Evolutionary conservation across 2,888 invertebrate genomes (phyloP).

Genomic region (Gasteruption jaculator): DNA sequence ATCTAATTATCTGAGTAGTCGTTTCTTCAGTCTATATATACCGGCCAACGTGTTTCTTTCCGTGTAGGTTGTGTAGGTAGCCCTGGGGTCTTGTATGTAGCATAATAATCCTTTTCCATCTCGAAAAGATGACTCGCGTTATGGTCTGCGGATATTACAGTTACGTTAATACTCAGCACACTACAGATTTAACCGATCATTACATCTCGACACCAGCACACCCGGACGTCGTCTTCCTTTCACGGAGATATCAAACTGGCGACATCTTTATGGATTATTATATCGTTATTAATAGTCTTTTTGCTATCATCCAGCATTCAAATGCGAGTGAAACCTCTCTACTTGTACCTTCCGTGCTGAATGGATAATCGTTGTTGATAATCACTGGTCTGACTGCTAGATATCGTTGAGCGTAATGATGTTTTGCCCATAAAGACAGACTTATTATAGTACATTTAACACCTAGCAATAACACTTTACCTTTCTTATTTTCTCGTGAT

Average conservation of each 20-base stretch:
- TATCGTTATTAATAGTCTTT: slow-evolving; percentile 13
- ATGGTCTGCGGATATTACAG: slow-evolving; percentile 41
- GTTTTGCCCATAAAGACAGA: too few relatives aligned
- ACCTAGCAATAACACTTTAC: too few relatives aligned
- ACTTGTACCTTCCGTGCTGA: too few relatives aligned
- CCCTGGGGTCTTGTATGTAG: slow-evolving; percentile 6
- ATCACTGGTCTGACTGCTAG: too few relatives aligned
- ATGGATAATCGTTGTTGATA: too few relatives aligned
- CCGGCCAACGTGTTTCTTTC: slow-evolving; percentile 10
- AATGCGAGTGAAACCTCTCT: background rate
- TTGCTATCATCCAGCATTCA: background rate
- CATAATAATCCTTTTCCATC: background rate
- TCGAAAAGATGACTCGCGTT: slow-evolving; percentile 34
- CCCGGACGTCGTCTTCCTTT: background rate
- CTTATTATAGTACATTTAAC: too few relatives aligned
- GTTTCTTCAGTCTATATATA: slow-evolving; percentile 19
- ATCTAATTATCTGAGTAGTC: slow-evolving; percentile 29
- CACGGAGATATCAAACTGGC: too few relatives aligned
- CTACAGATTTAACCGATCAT: slow-evolving; percentile 22
- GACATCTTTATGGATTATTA: slow-evolving; percentile 9
- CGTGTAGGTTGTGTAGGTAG: slow-evolving; percentile 12
- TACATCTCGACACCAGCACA: slow-evolving; percentile 10
- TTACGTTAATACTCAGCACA: slow-evolving; percentile 42
- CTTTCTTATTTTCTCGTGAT: too few relatives aligned
- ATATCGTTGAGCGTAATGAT: too few relatives aligned